Conservation (phyloP, 2,888 invertebrate species). For the Lissocephala sabroskyi region DNA sequence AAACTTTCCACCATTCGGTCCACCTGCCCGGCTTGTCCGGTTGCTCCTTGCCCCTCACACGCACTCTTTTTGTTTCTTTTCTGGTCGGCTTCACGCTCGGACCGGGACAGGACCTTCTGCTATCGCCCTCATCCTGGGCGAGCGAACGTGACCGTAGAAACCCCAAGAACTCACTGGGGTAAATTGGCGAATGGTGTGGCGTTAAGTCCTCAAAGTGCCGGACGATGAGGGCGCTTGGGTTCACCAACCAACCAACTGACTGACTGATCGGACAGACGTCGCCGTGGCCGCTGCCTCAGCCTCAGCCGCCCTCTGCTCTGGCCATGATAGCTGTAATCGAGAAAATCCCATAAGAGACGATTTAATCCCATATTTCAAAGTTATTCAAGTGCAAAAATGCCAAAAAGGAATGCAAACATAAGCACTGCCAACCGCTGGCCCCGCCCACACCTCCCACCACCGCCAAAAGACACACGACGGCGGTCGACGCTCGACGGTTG, state of each 20-base stretch:
- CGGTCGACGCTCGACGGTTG: no score
- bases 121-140: no score
- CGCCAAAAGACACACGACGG: slow-evolving; percentile 26
- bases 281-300: background rate
- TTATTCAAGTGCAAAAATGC: slow-evolving; percentile 70
- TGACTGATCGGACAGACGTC: no score
- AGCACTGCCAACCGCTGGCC: slow-evolving; percentile 35
- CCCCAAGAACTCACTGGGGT: no score
- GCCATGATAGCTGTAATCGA: slow-evolving; percentile 66
- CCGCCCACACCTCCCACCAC: slow-evolving; percentile 6
- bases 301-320: slow-evolving; percentile 1
- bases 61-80: no score
- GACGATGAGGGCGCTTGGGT: slow-evolving; percentile 29
- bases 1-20: no score
- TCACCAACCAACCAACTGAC: slow-evolving; percentile 26
- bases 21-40: no score
- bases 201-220: no score
- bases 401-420: slow-evolving; percentile 65
- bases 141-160: no score
- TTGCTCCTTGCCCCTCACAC: no score
- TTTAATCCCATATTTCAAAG: slow-evolving; percentile 70
- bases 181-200: slow-evolving; percentile 1
- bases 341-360: slow-evolving; percentile 69
- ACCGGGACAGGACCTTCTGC: no score
- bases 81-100: no score